phyloP scores from a whole-genome alignment of 2,888 invertebrate species.

The Standfussiana lucernea region DNA sequence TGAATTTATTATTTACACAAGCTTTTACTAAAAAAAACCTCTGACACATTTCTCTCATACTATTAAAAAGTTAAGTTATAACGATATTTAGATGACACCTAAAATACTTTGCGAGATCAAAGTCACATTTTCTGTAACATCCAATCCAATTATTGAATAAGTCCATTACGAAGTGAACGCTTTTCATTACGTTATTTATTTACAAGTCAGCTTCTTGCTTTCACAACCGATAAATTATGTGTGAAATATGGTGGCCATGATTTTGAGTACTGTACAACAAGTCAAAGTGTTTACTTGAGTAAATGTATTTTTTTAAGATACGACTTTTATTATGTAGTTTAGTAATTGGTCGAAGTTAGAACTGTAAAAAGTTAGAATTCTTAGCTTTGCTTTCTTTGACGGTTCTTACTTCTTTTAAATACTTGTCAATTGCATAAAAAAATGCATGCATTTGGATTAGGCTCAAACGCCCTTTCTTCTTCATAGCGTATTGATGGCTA shows the following conservation, averaged over 20 bases:
- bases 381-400: no score
- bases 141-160: conserved; percentile 70
- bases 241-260: conserved; percentile 71
- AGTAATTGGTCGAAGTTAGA: no score
- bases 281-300: no score
- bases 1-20: background rate
- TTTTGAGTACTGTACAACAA: no score
- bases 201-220: conserved; percentile 80
- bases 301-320: no score
- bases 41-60: background rate
- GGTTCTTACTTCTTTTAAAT: no score
- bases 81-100: conserved; percentile 24
- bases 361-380: no score
- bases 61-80: conserved; percentile 11
- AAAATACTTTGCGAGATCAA: conserved; percentile 29
- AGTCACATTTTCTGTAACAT: conserved; percentile 34
- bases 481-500: background rate
- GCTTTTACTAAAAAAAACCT: conserved; percentile 1
- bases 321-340: no score
- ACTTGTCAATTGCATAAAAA: no score
- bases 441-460: no score
- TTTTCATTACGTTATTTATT: conserved; percentile 81
- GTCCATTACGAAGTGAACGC: conserved; percentile 68
- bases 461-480: background rate
- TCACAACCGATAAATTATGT: conserved; percentile 71